Evolutionary conservation across 2,888 invertebrate genomes (phyloP).

Genomic region (Orthonychiurus folsomi): DNA sequence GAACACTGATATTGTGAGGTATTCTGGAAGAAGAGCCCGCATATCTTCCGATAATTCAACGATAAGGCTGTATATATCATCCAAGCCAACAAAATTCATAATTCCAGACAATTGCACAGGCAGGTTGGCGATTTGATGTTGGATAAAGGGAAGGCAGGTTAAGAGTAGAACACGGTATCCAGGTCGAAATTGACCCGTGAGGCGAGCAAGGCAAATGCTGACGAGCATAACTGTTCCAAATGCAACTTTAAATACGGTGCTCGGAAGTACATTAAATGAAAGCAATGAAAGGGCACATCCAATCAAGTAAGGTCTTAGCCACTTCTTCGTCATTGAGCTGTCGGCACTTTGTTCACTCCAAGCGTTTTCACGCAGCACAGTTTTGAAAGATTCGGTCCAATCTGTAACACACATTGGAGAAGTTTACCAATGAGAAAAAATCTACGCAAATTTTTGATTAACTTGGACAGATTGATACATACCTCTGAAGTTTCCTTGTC

Average conservation of each 20-base stretch:
- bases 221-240: not conserved
- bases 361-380: constrained; percentile 20
- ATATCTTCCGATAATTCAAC: not conserved
- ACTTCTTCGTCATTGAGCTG: not conserved
- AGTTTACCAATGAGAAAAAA: not conserved
- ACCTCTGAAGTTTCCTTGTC: constrained; percentile 28
- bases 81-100: not conserved
- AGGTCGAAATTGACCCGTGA: not conserved
- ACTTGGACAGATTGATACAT: too few species aligned
- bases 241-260: too few species aligned
- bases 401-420: constrained; percentile 21
- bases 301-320: not conserved
- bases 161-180: not conserved
- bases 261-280: not conserved
- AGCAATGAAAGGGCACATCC: not conserved
- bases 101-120: too few species aligned
- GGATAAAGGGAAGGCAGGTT: not conserved
- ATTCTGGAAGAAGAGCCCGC: not conserved
- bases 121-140: not conserved
- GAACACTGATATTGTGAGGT: not conserved
- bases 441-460: too few species aligned
- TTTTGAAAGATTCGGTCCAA: constrained; percentile 33
- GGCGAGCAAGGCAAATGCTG: not conserved
- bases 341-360: constrained; percentile 17
- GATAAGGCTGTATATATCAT: not conserved